Evolutionary conservation across 2,888 invertebrate genomes (phyloP).

Genomic region (Neoascia interrupta): DNA sequence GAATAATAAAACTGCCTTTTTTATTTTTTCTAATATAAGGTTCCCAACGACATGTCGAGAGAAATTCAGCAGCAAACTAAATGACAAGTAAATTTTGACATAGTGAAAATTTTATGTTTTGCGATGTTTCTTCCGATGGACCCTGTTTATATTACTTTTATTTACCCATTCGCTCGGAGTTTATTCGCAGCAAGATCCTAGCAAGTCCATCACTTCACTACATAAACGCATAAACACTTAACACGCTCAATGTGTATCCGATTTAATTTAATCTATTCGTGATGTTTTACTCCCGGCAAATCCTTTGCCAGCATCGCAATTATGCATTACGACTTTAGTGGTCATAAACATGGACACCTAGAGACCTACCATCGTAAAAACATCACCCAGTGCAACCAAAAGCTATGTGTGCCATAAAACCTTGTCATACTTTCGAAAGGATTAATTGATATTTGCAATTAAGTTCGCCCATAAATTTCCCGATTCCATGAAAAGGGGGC

Average conservation of each 20-base stretch:
- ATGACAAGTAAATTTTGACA: too few species aligned
- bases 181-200: background rate
- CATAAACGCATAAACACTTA: slow-evolving; percentile 27
- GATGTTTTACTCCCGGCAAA: slow-evolving; percentile 17
- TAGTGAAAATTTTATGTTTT: too few species aligned
- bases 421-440: slow-evolving; percentile 64
- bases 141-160: too few species aligned
- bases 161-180: too few species aligned
- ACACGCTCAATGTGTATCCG: too few species aligned
- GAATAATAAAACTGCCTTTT: too few species aligned
- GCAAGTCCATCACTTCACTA: background rate
- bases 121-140: too few species aligned
- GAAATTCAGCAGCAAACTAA: too few species aligned
- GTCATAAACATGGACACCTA: slow-evolving; percentile 60
- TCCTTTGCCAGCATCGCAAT: slow-evolving; percentile 58
- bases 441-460: slow-evolving; percentile 69
- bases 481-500: slow-evolving; percentile 60
- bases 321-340: slow-evolving; percentile 66
- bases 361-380: slow-evolving; percentile 21
- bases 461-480: slow-evolving; percentile 64
- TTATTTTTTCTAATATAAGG: too few species aligned
- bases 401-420: slow-evolving; percentile 37
- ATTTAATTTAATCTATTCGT: slow-evolving; percentile 65
- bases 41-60: too few species aligned
- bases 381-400: background rate